These are phyloP conservation scores for Bimastos eiseni DNA, from an alignment of 2,888 invertebrate species.

Conservation along the genomic window DNA sequence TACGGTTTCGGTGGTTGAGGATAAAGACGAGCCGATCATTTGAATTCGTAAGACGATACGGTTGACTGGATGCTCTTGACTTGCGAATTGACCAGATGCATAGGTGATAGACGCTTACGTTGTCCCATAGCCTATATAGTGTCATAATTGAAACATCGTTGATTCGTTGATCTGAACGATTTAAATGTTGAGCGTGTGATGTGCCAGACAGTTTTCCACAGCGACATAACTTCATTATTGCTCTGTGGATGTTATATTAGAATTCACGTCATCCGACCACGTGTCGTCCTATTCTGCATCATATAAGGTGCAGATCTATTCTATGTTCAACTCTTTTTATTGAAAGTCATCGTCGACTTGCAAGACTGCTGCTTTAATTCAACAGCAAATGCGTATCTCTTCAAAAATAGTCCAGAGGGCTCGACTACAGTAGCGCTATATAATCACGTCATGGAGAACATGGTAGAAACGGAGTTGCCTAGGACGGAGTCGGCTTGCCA, in stretches of 20 bases:
- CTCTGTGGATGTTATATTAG: neutral
- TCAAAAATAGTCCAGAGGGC: neutral
- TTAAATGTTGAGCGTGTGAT: neutral
- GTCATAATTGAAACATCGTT: neutral
- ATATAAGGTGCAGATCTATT: neutral
- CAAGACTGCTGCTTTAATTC: neutral
- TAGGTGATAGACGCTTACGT: neutral
- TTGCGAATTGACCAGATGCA: neutral
- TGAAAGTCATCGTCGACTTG: neutral
- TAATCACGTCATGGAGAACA: neutral
- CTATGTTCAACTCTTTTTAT: neutral
- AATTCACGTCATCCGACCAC: neutral
- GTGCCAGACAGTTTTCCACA: neutral
- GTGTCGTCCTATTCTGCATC: neutral
- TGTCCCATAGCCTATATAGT: neutral
- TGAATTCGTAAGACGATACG: conserved; percentile 7
- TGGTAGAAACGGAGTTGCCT: neutral
- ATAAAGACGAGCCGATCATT: neutral
- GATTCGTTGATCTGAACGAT: neutral
- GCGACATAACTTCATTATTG: neutral
- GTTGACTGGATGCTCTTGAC: neutral
- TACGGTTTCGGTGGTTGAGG: neutral
- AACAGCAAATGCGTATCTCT: neutral
- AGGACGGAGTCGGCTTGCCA: neutral
- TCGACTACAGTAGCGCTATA: neutral